Base-by-base conservation (phyloP, 2,888 invertebrate genomes). In the Ophonus ardosiacus region DNA sequence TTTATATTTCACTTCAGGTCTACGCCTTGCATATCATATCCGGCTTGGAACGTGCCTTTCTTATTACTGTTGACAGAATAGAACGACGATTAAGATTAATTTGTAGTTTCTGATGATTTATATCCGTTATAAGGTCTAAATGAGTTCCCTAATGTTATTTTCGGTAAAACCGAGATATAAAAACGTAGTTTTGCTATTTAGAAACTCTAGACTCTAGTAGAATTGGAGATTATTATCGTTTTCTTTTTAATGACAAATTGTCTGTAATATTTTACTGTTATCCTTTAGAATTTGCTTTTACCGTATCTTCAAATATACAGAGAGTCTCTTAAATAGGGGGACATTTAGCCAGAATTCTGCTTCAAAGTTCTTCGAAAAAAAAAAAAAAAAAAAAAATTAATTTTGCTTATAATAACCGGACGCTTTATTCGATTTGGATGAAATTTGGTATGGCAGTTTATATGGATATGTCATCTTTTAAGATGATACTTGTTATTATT, bases 21-120 rank as follows among this genome's bases (percentile, higher is more conserved):
- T 21, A 63, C 10, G 6, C 24, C 31, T 68, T 68, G 38, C 68
- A 68, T 68, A 68, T 38, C 68, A 68, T 38, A 68, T 68, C 68
- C 68, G 68, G 38, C 15, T 38, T 13, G 68, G 1, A 68, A 15
- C 15, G 31, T 68, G 68, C 31, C 38, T 38, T 68, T 68, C 38
- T 68, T 40, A 68, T 68, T 68, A 68, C 15, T 21, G 63, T 63
- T 15, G 31, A 68, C 68, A 13, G 31, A n/a, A 7, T 2, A 68
- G 0, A 51, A 51, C 10, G 68, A 7, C 59, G 7, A 51, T 51
- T 51, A 51, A 51, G 43, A 51, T n/a, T n/a, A n/a, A n/a, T 51
- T 51, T 51, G 43, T 51, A 51, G 43, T 8, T 1, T 13, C 43
- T 51, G 43, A 51, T 51, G 43, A 51, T 51, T 51, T 51, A 51